Evolutionary conservation across 2,888 invertebrate species (phyloP).

Genomic region (Gymnoscelis rufifasciata): DNA sequence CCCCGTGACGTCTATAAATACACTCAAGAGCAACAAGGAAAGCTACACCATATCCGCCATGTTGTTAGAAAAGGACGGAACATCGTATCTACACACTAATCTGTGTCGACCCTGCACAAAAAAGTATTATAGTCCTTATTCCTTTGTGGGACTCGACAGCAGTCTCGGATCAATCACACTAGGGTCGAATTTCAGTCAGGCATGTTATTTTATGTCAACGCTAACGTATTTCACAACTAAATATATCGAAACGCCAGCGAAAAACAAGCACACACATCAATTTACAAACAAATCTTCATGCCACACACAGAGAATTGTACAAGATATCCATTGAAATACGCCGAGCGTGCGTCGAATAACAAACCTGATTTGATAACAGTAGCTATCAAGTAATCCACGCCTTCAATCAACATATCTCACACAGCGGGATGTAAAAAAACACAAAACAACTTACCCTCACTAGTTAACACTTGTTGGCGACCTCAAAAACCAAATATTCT

Average conservation of each 20-base stretch:
- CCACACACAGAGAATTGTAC: conserved; percentile 40
- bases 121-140: conserved; percentile 20
- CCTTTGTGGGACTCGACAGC: conserved; percentile 8
- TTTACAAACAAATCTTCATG: conserved; percentile 36
- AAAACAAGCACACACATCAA: conserved; percentile 22
- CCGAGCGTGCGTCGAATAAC: conserved; percentile 28
- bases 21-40: conserved; percentile 43
- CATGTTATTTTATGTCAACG: background rate
- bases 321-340: conserved; percentile 42
- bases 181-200: conserved; percentile 1
- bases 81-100: conserved; percentile 12
- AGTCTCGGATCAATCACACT: background rate
- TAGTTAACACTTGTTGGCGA: conserved; percentile 40
- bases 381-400: conserved; percentile 19
- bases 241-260: conserved; percentile 21
- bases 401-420: conserved; percentile 15
- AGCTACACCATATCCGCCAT: conserved; percentile 31
- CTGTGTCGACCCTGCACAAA: conserved; percentile 5
- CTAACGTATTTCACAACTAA: too few species aligned
- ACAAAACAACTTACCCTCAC: conserved; percentile 48
- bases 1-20: conserved; percentile 30
- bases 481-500: conserved; percentile 58
- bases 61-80: conserved; percentile 45
- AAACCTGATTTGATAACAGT: conserved; percentile 23
- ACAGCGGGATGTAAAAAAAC: conserved; percentile 12